These are phyloP conservation scores for Oryctolagus cuniculus DNA, from an alignment of 2,113 vertebrate genomes.

Conservation along the genomic window mOryCun1.1 NC_091437.1:50922001-50922500, in stretches of 20 bases:
- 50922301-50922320: background rate
- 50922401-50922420: background rate
- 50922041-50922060: background rate
- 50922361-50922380: background rate
- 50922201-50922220: background rate
- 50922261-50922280: background rate
- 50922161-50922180: background rate
- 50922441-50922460: background rate
- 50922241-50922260: background rate
- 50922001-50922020: background rate
- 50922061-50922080: background rate
- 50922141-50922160: background rate
- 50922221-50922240: background rate
- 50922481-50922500: background rate
- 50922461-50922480: background rate
- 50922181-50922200: background rate
- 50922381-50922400: background rate
- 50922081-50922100: background rate
- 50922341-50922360: background rate
- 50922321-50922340: background rate
- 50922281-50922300: background rate
- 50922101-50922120: background rate
- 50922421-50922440: background rate
- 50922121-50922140: background rate
- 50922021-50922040: too few species aligned